A percentile compares a stretch with the other conserved stretches of the same genome.
Conservation (phyloP, 2,797 vertebrate species). For the Myotis daubentonii region DNA sequence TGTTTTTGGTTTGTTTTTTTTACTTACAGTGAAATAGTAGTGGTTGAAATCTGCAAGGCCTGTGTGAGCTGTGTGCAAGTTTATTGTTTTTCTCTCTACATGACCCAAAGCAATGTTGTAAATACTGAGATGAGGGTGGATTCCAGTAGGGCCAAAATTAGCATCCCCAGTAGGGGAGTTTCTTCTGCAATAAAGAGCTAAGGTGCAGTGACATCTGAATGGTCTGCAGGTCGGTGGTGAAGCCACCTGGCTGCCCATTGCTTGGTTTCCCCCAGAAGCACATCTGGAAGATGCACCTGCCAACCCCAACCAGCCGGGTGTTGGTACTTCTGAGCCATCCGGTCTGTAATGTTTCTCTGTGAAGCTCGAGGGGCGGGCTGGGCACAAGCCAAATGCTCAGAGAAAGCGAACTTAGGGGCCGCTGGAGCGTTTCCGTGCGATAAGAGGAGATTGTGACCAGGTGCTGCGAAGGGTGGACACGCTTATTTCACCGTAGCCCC, state of each 20-base stretch:
- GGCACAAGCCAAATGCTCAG: slow-evolving; percentile 13
- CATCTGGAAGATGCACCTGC: not conserved
- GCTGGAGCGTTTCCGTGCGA: slow-evolving; percentile 74
- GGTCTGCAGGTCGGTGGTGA: not conserved
- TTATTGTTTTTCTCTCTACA: not conserved
- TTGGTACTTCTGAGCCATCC: not conserved
- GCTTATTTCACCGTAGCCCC: slow-evolving; percentile 81
- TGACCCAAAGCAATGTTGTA: not conserved
- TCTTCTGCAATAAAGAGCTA: not conserved
- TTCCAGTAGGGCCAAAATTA: not conserved
- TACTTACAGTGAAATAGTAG: not conserved
- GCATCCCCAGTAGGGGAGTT: not conserved
- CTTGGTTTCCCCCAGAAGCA: not conserved
- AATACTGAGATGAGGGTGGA: not conserved
- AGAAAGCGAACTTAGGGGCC: slow-evolving; percentile 59
- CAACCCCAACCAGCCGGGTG: not conserved
- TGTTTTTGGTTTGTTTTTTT: not conserved
- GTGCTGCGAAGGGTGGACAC: slow-evolving; percentile 83
- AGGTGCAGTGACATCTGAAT: not conserved
- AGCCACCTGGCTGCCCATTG: not conserved
- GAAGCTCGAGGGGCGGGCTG: slow-evolving; percentile 35
- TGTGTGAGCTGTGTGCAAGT: not conserved
- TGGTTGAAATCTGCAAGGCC: not conserved
- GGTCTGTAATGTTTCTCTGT: not conserved
- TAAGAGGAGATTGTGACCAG: slow-evolving; percentile 80